Evolutionary conservation across 2,888 invertebrate genomes (phyloP).

Genomic region (Pinctada fucata): DNA sequence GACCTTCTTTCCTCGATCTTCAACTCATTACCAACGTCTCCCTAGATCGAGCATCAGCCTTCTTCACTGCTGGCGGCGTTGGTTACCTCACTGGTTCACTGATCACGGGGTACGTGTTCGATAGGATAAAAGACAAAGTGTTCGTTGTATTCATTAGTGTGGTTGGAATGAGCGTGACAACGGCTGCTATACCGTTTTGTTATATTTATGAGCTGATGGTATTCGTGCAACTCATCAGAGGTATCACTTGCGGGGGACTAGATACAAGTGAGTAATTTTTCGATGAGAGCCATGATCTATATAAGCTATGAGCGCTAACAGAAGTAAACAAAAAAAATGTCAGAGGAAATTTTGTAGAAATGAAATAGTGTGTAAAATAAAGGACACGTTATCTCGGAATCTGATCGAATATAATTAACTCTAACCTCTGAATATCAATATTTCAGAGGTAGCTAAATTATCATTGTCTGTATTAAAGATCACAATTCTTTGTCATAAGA

Average conservation of each 20-base stretch:
- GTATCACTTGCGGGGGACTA: conserved; percentile 73
- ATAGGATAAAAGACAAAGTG: conserved; percentile 58
- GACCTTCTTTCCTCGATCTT: conserved; percentile 76
- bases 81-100: conserved; percentile 76
- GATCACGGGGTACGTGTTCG: conserved; percentile 67
- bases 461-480: too few relatives aligned
- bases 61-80: conserved; percentile 73
- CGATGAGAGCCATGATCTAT: too few relatives aligned
- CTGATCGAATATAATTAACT: too few relatives aligned
- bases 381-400: too few relatives aligned
- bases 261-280: conserved; percentile 46
- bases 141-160: conserved; percentile 71
- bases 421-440: too few relatives aligned
- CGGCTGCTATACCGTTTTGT: conserved; percentile 73
- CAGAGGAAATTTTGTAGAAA: too few relatives aligned
- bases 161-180: conserved; percentile 68
- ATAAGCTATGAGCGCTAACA: too few relatives aligned
- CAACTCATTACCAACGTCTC: conserved; percentile 68
- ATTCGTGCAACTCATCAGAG: conserved; percentile 62
- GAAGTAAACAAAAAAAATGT: too few relatives aligned
- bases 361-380: too few relatives aligned
- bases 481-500: too few relatives aligned
- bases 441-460: too few relatives aligned
- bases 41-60: conserved; percentile 67
- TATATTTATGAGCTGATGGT: conserved; percentile 60